These are phyloP conservation scores for Bicyclus anynana DNA, from an alignment of 1,140 invertebrate species.

Conservation along the genomic window DNA sequence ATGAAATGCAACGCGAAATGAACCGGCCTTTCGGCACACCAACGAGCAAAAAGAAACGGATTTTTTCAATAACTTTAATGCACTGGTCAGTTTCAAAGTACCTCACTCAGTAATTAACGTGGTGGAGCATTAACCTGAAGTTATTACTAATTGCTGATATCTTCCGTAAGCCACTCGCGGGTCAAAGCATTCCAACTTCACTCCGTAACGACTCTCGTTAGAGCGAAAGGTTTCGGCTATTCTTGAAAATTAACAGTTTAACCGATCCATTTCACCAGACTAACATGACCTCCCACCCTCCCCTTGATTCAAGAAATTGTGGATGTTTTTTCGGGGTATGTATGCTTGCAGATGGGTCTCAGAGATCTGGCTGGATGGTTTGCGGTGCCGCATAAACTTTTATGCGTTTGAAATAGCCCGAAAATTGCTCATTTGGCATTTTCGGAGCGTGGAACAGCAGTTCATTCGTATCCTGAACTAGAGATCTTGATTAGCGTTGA, in stretches of 20 bases:
- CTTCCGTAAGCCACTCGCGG: conserved; percentile 29
- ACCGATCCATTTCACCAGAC: conserved; percentile 26
- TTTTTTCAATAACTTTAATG: no score
- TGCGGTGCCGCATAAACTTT: conserved; percentile 43
- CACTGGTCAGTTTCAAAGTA: no score
- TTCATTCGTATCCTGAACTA: conserved; percentile 37
- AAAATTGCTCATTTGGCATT: conserved; percentile 62
- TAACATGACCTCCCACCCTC: conserved; percentile 22
- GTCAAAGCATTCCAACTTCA: conserved; percentile 35
- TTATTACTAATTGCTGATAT: conserved; percentile 34
- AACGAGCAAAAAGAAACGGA: no score
- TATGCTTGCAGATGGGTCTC: conserved; percentile 13
- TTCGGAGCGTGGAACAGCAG: conserved; percentile 37
- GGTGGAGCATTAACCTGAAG: not conserved
- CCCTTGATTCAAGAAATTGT: not conserved
- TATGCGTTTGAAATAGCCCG: conserved; percentile 49
- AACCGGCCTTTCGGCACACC: no score
- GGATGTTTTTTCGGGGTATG: not conserved
- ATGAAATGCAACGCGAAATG: no score
- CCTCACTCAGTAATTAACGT: not conserved
- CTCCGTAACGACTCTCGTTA: conserved; percentile 64
- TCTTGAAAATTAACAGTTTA: conserved; percentile 63
- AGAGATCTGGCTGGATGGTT: conserved; percentile 24
- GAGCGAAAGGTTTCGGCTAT: conserved; percentile 60
- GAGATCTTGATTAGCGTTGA: conserved; percentile 41